Base-by-base conservation (phyloP, 2,888 invertebrate genomes). In the Portevinia maculata region DNA sequence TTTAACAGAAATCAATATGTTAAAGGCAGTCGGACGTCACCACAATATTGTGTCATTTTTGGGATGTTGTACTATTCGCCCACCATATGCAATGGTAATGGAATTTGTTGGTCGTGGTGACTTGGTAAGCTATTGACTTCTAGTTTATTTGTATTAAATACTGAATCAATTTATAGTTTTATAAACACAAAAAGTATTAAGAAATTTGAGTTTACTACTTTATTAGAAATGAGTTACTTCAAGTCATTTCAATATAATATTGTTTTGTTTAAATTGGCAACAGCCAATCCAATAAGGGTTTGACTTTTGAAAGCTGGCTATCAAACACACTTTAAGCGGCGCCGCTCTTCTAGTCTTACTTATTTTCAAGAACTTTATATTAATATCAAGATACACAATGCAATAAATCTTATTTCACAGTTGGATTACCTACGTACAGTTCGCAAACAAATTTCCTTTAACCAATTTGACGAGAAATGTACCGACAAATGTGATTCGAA, bases 71-170 rank as follows among this genome's bases (percentile, higher is more conserved):
- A 95, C 95, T 0, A 89, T 92, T 15, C 91, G 92, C 0, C 91
- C 93, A 21, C 96, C 96, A 0, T 92, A 94, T 53, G 93, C 95
- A 79, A 94, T 96, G 84, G 91, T 97, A 7, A 92, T 97, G 90
- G 96, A 97, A 88, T 96, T 94, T 87, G 94, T 96, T 9, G 94
- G 95, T 0, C 93, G 94, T 83, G 96, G 96, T 0, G 95, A 96
- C 87, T 91, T 97, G 67, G 93, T 94, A 55, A 73, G 85, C 44
- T 50, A 8, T 28, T 7, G 1, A 15, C 11, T 44, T 17, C 8
- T 7, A 34, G 7, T 2, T 11, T 11, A 34, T 34, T 34, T 2
- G 34, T 34, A 3, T 34, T n/a, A n/a, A n/a, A n/a, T n/a, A n/a
- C n/a, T n/a, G n/a, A n/a, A n/a, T n/a, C n/a, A n/a, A n/a, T n/a